Percentiles rank a stretch among this genome's conserved stretches.
Conservation (phyloP, 37 sponge, comb jelly and placozoan genomes). For the Theonella swinhoei region DNA sequence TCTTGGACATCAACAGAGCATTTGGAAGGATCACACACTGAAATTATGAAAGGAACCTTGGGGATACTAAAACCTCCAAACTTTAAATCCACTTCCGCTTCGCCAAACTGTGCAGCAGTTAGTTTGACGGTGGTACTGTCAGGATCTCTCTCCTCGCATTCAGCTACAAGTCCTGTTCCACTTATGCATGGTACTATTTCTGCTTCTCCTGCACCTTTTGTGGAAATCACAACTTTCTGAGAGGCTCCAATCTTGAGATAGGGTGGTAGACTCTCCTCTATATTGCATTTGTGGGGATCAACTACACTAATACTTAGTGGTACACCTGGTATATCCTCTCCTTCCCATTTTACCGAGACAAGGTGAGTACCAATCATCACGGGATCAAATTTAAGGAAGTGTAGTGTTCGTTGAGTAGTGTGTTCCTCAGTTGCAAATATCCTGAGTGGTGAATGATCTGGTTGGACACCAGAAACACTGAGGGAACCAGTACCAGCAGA, state of each 20-base stretch:
- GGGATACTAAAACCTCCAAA: conserved; percentile 46
- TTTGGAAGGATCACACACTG: conserved; percentile 68
- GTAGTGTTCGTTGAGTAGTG: conserved; percentile 3
- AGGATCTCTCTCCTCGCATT: not conserved
- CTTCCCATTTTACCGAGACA: conserved; percentile 57
- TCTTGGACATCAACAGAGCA: conserved; percentile 29
- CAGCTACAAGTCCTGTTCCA: not conserved
- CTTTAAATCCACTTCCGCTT: conserved; percentile 35
- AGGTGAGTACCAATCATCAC: conserved; percentile 45
- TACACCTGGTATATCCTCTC: conserved; percentile 42
- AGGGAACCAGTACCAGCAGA: conserved; percentile 65
- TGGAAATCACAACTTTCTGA: conserved; percentile 10
- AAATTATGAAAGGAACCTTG: conserved; percentile 52
- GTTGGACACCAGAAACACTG: conserved; percentile 23
- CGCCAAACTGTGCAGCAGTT: conserved; percentile 33
- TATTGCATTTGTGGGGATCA: conserved; percentile 49
- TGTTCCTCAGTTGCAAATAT: conserved; percentile 53
- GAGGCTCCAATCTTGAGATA: conserved; percentile 30
- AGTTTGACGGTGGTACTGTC: conserved; percentile 16
- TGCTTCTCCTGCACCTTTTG: conserved; percentile 43
- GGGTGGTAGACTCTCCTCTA: conserved; percentile 18
- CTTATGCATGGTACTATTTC: conserved; percentile 12
- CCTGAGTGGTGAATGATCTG: conserved; percentile 2
- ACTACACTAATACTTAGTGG: conserved; percentile 56
- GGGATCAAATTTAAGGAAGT: conserved; percentile 50